phyloP scores from a whole-genome alignment of 2,797 vertebrate genomes.

The Lepilemur ruficaudatus region DNA sequence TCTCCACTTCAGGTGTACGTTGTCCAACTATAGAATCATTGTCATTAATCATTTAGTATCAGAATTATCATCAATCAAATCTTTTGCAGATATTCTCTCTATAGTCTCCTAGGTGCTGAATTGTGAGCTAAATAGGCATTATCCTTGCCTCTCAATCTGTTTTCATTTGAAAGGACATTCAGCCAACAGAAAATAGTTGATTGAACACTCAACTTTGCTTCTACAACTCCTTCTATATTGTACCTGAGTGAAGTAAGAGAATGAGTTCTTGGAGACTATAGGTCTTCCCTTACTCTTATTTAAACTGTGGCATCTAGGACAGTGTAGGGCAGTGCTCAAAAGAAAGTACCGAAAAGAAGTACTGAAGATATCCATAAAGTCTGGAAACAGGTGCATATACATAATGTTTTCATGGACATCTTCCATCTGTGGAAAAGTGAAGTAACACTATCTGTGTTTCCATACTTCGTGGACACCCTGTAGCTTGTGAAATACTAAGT shows the following conservation, averaged over 20 bases:
- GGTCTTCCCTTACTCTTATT: background rate
- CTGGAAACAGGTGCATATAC: background rate
- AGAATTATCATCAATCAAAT: background rate
- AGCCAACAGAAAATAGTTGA: background rate
- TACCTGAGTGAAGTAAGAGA: background rate
- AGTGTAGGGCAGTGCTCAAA: background rate
- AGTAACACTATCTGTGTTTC: background rate
- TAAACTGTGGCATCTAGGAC: background rate
- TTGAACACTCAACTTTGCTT: background rate
- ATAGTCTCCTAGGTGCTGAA: background rate
- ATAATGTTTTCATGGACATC: background rate
- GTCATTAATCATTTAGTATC: background rate
- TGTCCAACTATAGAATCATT: background rate
- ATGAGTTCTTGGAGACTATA: background rate
- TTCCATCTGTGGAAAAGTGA: background rate
- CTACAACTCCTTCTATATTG: background rate
- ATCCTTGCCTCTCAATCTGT: background rate
- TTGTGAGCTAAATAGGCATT: background rate
- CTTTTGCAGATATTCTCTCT: background rate
- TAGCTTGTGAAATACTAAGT: background rate
- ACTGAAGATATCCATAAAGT: rapidly evolving
- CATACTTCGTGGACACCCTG: background rate
- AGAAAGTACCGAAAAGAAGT: background rate
- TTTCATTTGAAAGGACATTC: background rate
- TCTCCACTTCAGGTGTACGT: background rate